Evolutionary conservation across 2,888 invertebrate genomes (phyloP), one percentile per base, ranked within the genome.

Genomic region (Abrostola triplasia): DNA sequence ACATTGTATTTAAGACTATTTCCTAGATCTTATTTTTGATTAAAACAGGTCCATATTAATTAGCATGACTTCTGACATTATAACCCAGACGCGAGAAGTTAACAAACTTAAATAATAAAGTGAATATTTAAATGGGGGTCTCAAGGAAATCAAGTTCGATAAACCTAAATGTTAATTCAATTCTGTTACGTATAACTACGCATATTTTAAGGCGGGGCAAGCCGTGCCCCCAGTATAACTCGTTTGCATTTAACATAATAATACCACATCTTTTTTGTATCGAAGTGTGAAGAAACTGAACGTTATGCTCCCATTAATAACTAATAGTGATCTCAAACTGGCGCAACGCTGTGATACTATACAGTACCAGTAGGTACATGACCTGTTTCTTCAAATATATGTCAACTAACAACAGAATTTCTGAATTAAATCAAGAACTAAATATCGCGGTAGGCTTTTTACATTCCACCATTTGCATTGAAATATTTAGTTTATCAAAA

Each of bases 171-270:
- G 38, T 61, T 69, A 74, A 57, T 55, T n/a, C 10, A n/a, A 74
- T 69, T 61, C 50, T 7, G 47, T 69, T 69, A 67, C 68, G 60
- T 68, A 47, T 40, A 35, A 6, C 58, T 47, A 55, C 42, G 56
- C 38, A 54, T 50, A 50, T 58, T 50, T 70, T 5, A 36, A 62
- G 75, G 75, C 50, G 70, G 62, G 75, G 75, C 53, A 47, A n/a
- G 63, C 12, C 59, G 56, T 55, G 70, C 70, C 70, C 70, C 70
- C 70, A 74, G 58, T 40, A 44, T 0, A 58, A 62, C 62, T 49
- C 48, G 9, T 13, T 52, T 52, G 11, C 38, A 10, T 38, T 24
- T 24, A 47, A 47, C 13, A 24, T 5, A 47, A 8, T 13, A 24
- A 13, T 47, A 24, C 13, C 12, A 13, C 8, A 44, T 42, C 13